Evolutionary conservation across 2,888 invertebrate genomes (phyloP).

Genomic region (Stenurella melanura): DNA sequence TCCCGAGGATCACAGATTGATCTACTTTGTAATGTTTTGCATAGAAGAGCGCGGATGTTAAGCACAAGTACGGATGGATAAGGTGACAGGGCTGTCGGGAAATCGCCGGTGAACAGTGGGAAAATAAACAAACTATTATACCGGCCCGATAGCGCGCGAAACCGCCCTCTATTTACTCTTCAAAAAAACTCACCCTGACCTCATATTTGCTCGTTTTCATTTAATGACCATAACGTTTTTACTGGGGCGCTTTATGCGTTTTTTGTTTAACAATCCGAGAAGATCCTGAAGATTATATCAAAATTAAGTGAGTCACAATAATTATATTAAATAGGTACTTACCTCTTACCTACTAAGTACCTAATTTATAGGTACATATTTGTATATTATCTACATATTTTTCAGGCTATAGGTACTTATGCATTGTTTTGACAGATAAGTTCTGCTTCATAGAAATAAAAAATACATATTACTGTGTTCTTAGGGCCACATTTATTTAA

Average conservation of each 20-base stretch:
- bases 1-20: constrained; percentile 72
- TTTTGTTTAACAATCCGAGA: constrained; percentile 26
- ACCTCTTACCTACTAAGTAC: too few relatives aligned
- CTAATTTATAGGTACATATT: too few relatives aligned
- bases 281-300: constrained; percentile 1
- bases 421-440: too few relatives aligned
- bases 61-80: constrained; percentile 69
- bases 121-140: constrained; percentile 73
- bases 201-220: constrained; percentile 41
- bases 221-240: constrained; percentile 40
- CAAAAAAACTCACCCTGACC: constrained; percentile 54
- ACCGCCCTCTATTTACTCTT: constrained; percentile 69
- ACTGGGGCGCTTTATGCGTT: constrained; percentile 20
- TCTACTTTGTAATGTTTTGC: constrained; percentile 74
- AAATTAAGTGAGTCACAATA: constrained; percentile 2
- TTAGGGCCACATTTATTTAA: too few relatives aligned
- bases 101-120: constrained; percentile 71
- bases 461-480: too few relatives aligned
- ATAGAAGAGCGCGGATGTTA: constrained; percentile 69
- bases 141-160: constrained; percentile 70
- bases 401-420: too few relatives aligned
- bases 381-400: too few relatives aligned
- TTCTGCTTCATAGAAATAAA: too few relatives aligned
- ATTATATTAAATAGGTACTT: background rate
- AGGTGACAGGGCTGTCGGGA: constrained; percentile 72